Base-by-base conservation (phyloP, 2,888 invertebrate genomes). In the Cacoxenus indagator region DNA sequence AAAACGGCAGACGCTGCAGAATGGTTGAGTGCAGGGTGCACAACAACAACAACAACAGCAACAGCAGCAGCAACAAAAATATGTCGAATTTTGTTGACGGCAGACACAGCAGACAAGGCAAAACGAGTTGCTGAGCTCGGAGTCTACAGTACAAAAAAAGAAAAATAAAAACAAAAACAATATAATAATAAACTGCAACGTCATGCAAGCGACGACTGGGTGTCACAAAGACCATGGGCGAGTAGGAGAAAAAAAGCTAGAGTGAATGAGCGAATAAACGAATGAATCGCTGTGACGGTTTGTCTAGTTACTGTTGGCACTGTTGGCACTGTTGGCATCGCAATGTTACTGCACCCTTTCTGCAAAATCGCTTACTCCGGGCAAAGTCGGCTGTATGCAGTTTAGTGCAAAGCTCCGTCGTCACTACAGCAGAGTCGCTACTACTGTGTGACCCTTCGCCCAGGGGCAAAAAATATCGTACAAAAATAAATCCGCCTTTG, bases 251-350 rank as follows among this genome's bases (percentile, higher is more conserved):
- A 9, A 31, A 31, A 9, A 31, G 78, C 80, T 79, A 80, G 80
- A 79, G 76, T 78, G 78, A 80, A 62, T 43, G 72, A 70, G 71
- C 71, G 72, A 70, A 46, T 67, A 69, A 70, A 59, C 8, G n/a
- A 14, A 37, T 17, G 51, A 19, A 9, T 19, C 19, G 51, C 9
- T 51, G 22, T 51, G 51, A 51, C 22, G 51, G 27, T 26, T 57
- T 4, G 57, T 26, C 26, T 57, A 57, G 48, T 51, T 26, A 37
- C 19, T 37, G 31, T 61, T 61, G 65, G 55, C 59, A 48, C 64
- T 51, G 51, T 11, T 51, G 51, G 17, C 51, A 51, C 5, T 37
- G 37, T 37, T 4, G 37, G 61, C 19, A 48, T 48, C 22, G 64
- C 46, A 54, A 43, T 61, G 61, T 61, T 61, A n/a, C n/a, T n/a